These are phyloP conservation scores for Petromus typicus DNA, from an alignment of 2,113 vertebrate species.

Conservation along the genomic window DNA sequence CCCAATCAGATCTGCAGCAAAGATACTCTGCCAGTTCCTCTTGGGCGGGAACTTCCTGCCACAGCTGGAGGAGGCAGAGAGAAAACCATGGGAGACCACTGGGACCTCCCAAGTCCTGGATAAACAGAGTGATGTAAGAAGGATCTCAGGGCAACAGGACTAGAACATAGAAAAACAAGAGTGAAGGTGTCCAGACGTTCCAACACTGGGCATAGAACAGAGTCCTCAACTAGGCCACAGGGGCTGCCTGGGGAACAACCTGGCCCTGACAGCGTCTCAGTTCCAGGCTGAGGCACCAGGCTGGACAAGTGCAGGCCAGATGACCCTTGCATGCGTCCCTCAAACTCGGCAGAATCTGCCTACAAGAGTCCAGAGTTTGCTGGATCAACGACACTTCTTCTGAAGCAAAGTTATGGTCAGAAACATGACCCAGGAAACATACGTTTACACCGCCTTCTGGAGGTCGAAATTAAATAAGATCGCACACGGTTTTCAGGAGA, in stretches of 20 bases:
- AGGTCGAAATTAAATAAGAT: constrained; percentile 43
- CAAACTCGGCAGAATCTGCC: background rate
- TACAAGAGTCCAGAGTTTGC: background rate
- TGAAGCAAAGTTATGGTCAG: background rate
- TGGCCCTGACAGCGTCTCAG: background rate
- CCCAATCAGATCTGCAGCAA: background rate
- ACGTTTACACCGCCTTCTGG: constrained; percentile 9
- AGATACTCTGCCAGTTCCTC: background rate
- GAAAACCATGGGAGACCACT: background rate
- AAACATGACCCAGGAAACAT: background rate
- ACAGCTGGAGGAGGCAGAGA: background rate
- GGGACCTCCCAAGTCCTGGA: background rate
- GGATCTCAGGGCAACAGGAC: background rate
- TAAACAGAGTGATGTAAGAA: background rate
- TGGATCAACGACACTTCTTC: background rate
- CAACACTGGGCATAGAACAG: background rate
- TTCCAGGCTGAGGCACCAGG: background rate
- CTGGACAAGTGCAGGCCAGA: background rate
- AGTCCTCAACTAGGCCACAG: background rate
- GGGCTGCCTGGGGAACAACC: background rate
- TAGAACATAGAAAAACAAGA: background rate
- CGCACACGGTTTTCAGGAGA: background rate
- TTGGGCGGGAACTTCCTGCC: background rate
- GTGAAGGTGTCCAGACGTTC: background rate
- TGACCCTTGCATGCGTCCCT: background rate